Evolutionary conservation across 2,113 vertebrate genomes (phyloP).

Genomic region (Bagarius yarrelli): DNA sequence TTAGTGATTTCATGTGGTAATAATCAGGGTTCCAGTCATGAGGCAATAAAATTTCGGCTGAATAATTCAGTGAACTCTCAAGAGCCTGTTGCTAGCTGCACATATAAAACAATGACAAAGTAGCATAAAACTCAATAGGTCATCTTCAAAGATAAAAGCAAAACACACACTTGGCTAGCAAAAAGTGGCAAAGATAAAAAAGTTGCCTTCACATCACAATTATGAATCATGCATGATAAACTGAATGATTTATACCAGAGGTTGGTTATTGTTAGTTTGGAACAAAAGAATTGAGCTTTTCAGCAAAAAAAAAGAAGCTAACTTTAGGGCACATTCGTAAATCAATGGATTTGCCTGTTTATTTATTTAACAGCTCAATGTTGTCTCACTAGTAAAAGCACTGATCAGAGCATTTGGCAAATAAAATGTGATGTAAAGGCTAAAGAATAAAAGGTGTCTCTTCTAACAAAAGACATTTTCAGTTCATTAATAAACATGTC

Average conservation of each 20-base stretch:
- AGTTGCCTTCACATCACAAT: conserved; percentile 9
- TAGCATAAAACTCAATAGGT: conserved; percentile 22
- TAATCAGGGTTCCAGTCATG: conserved; percentile 26
- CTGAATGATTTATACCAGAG: conserved; percentile 35
- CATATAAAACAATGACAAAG: conserved; percentile 20
- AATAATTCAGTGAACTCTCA: conserved; percentile 1
- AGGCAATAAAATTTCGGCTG: conserved; percentile 6
- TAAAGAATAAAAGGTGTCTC: conserved; percentile 73
- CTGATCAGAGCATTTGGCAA: conserved; percentile 69
- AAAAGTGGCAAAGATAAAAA: conserved; percentile 17
- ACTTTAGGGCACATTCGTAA: conserved; percentile 53
- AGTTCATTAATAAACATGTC: conserved; percentile 67
- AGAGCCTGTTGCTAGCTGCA: conserved; percentile 16
- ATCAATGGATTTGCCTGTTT: conserved; percentile 66
- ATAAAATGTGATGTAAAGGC: conserved; percentile 70
- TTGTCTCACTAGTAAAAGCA: conserved; percentile 31
- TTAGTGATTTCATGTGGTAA: conserved; percentile 43
- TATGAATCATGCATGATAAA: conserved; percentile 36
- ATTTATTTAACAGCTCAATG: conserved; percentile 56
- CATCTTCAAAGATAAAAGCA: conserved; percentile 40
- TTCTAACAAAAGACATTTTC: conserved; percentile 68
- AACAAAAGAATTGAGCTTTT: conserved; percentile 50
- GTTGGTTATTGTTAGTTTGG: conserved; percentile 20
- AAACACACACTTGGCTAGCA: conserved; percentile 17
- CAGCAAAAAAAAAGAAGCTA: conserved; percentile 45